Percentiles rank a stretch among this genome's conserved stretches.
These are phyloP conservation scores for Dryas iulia DNA, from an alignment of 1,140 invertebrate genomes.

Conservation along the genomic window DNA sequence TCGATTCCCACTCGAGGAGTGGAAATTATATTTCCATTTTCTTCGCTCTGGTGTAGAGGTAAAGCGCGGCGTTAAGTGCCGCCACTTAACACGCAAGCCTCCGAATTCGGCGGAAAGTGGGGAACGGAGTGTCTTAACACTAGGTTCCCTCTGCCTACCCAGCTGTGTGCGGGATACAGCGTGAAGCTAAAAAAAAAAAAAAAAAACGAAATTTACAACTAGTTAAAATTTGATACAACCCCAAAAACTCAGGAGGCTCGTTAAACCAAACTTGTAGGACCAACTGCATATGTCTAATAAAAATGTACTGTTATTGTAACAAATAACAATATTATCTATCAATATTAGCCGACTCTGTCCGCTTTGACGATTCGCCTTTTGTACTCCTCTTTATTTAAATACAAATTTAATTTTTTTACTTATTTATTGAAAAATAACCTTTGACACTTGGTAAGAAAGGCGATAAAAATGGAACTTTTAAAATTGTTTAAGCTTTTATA, in stretches of 20 bases:
- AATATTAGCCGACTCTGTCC: slow-evolving; percentile 26
- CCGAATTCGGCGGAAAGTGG: no score
- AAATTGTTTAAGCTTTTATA: neutral
- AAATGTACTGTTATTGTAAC: slow-evolving; percentile 21
- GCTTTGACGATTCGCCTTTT: slow-evolving; percentile 31
- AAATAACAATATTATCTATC: slow-evolving; percentile 35
- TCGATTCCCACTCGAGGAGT: no score
- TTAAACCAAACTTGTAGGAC: neutral
- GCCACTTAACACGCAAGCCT: no score
- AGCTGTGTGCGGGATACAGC: no score
- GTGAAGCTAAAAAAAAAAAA: no score
- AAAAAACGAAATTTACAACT: neutral
- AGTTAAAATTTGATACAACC: neutral
- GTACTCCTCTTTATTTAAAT: slow-evolving; percentile 18
- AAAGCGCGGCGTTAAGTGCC: no score
- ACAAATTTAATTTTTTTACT: neutral
- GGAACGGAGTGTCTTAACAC: no score
- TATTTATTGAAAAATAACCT: slow-evolving; percentile 1
- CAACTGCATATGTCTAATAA: slow-evolving; percentile 16
- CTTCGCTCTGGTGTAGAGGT: no score
- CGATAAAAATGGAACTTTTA: neutral
- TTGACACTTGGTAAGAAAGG: neutral
- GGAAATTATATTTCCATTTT: no score
- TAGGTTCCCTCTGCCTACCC: no score
- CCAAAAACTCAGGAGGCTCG: neutral